Base-by-base conservation (phyloP, 2,113 vertebrate species). In the Phodopus roborovskii region DNA sequence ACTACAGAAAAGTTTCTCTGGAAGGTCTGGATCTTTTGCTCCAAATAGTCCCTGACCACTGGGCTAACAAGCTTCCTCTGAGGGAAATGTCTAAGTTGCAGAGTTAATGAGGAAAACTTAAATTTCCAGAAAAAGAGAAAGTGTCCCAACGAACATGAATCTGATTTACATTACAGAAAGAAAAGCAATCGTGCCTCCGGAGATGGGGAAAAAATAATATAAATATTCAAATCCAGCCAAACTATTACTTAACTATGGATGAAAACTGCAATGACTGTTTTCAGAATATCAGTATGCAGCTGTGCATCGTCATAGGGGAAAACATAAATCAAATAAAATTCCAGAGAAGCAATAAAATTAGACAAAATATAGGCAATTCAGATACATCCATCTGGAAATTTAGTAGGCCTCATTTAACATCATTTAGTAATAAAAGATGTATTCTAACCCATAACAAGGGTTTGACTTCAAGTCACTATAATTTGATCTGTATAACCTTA, bases 311-410 rank as follows among this genome's bases (percentile, higher is more conserved):
- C 86, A 5, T 50, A 15, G 45, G 33, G 11, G 22, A 82, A 94
- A 60, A 73, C 48, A 83, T 48, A 89, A 83, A 90, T 48, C 77
- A 30, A 96, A 64, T 79, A 92, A 73, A 96, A 82, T n/a, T 82
- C 70, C 77, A 68, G 92, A 92, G 83, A 92, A 83, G 79, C 7
- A 79, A 53, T 36, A 84, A 88, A 16, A 50, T 36, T 48, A 94
- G 39, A 92, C 24, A 36, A 22, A 58, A 39, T 70, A 19, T 60
- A 83, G 74, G 95, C 33, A 79, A 30, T 79, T 93, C 1, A 0
- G 10, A 53, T 92, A 24, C n/a, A 84, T 39, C 42, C 39, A 60
- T 2, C 66, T 85, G 2, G 64, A 78, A 50, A 90, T 87, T 93
- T 1, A 24, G 22, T 45, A 94, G 58, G 60, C 8, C 8, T 90